Conservation (phyloP, 2,888 invertebrate species). For the Prosopocoilus inquinatus region DNA sequence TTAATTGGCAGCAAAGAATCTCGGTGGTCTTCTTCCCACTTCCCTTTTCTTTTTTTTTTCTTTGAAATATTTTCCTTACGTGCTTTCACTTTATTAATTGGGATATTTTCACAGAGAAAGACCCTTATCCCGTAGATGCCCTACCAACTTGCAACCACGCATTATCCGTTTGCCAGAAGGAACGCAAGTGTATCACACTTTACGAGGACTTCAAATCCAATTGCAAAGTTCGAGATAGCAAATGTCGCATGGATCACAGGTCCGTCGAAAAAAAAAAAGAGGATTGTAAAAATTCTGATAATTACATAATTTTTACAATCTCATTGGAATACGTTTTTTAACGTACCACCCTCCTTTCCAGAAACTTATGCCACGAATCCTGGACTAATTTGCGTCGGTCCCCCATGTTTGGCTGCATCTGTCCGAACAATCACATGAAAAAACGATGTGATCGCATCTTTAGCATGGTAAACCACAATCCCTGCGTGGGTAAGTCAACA, state of each 20-base stretch:
- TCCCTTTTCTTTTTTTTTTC: constrained; percentile 1
- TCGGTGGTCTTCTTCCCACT: constrained; percentile 39
- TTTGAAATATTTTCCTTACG: not conserved
- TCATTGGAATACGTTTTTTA: not conserved
- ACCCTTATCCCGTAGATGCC: constrained; percentile 85
- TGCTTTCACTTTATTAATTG: constrained; percentile 4
- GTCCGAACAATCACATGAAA: constrained; percentile 88
- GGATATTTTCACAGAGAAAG: constrained; percentile 70
- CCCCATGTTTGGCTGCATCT: constrained; percentile 91
- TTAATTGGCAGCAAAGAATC: too few relatives aligned
- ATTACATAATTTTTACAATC: not conserved
- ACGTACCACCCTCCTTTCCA: constrained; percentile 54
- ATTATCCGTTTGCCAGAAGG: constrained; percentile 78
- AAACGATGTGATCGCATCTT: constrained; percentile 87
- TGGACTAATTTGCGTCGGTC: constrained; percentile 85
- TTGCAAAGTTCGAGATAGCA: constrained; percentile 83
- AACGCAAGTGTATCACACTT: constrained; percentile 75
- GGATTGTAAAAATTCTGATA: not conserved
- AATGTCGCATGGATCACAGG: constrained; percentile 89
- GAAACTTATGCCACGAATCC: constrained; percentile 81
- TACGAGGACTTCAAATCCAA: constrained; percentile 84
- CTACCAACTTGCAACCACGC: constrained; percentile 90
- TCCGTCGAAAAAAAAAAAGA: constrained; percentile 48
- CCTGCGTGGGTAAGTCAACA: constrained; percentile 82
- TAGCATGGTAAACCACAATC: constrained; percentile 87